Evolutionary conservation across 2,113 vertebrate genomes (phyloP).

Genomic region (Corvus hawaiiensis): DNA sequence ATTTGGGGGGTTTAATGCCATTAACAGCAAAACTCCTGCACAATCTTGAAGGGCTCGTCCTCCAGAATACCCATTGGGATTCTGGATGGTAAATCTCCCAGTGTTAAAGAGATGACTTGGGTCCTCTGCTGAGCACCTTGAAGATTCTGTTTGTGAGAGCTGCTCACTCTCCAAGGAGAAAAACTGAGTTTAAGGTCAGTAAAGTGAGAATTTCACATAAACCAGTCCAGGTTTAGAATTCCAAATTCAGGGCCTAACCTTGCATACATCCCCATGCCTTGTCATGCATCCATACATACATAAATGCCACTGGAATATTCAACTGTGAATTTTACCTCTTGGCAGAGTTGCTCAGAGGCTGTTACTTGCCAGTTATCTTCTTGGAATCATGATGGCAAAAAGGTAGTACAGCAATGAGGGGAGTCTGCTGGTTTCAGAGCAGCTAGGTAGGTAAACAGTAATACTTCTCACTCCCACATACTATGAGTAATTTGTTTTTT

Average conservation of each 20-base stretch:
- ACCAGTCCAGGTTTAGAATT: not conserved
- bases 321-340: not conserved
- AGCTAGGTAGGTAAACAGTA: not conserved
- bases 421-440: not conserved
- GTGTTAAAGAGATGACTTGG: not conserved
- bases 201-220: not conserved
- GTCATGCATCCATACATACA: not conserved
- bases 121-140: not conserved
- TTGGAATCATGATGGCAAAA: not conserved
- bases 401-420: not conserved
- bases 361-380: not conserved
- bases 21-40: not conserved
- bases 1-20: not conserved
- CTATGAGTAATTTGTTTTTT: constrained; percentile 43
- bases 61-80: not conserved
- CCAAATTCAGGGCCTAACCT: not conserved
- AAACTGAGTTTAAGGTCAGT: not conserved
- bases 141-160: not conserved
- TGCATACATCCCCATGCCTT: not conserved
- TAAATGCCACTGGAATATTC: not conserved
- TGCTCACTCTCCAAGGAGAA: not conserved
- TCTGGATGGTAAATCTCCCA: not conserved
- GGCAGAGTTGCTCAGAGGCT: not conserved
- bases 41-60: not conserved
- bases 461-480: not conserved